Base-by-base conservation (phyloP, 2,113 vertebrate species). In the Hypanus sabinus region DNA sequence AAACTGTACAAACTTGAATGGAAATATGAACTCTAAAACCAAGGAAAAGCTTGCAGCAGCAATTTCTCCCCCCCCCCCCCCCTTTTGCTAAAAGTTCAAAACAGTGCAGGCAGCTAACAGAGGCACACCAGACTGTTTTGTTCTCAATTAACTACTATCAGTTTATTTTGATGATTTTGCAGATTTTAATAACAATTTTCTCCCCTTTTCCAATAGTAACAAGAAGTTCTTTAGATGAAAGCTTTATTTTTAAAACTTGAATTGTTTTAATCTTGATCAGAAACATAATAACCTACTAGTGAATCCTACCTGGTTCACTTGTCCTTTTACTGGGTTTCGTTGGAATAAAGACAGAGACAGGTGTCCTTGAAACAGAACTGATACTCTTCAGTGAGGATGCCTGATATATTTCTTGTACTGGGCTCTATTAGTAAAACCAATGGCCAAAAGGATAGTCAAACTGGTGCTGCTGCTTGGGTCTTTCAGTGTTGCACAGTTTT, bases 81-180 rank as follows among this genome's bases (percentile, higher is more conserved):
- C 46, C 11, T 18, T 46, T 46, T 46, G 46, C 46, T 46, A 3
- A 70, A 70, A 11, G 68, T 70, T 70, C 18, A 70, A 70, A 70
- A 70, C 68, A 70, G 68, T 70, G 68, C 68, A 70, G 11, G 68
- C 18, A 70, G 68, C 14, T 30, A 16, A 88, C 3, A 33, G 8
- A 20, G 16, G 18, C 4, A n/a, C 5, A 18, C 5, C 6, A 88
- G 16, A 24, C 18, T 57, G 24, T 83, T 88, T 65, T 88, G 9
- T 33, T 30, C 27, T 60, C 57, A 27, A 65, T 88, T 33, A n/a
- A 65, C n/a, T n/a, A 88, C 30, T 57, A 88, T 88, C 38, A 83
- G 27, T 88, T 88, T 88, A 88, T 62, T 88, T 65, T 88, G 85
- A 88, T 30, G 27, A 14, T 65, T 88, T 88, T 65, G 20, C 57